These are phyloP conservation scores for Acleris emargana DNA, from an alignment of 2,888 invertebrate species.

Conservation along the genomic window DNA sequence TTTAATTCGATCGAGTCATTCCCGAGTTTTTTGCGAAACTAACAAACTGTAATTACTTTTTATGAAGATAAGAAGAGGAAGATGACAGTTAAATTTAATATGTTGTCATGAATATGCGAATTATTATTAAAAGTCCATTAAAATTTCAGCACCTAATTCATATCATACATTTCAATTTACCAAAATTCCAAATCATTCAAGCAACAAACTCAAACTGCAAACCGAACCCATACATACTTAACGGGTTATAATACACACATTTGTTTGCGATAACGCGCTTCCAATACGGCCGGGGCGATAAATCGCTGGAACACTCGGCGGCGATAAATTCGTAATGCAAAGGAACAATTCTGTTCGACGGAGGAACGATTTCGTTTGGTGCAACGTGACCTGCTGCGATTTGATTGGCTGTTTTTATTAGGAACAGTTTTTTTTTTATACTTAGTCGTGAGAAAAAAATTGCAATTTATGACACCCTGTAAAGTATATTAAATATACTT, in stretches of 20 bases:
- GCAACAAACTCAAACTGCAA: background rate
- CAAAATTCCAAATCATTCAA: too few relatives aligned
- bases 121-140: too few relatives aligned
- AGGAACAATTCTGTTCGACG: constrained; percentile 9
- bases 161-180: too few relatives aligned
- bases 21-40: too few relatives aligned
- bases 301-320: constrained; percentile 9
- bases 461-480: background rate
- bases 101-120: too few relatives aligned
- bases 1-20: too few relatives aligned
- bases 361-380: background rate
- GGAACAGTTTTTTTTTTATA: too few relatives aligned
- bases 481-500: too few relatives aligned
- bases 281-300: constrained; percentile 14
- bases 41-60: too few relatives aligned
- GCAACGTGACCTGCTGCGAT: constrained; percentile 16
- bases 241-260: constrained; percentile 16
- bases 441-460: background rate
- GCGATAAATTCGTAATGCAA: constrained; percentile 19
- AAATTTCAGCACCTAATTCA: too few relatives aligned
- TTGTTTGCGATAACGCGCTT: constrained; percentile 20
- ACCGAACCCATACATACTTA: constrained; percentile 10
- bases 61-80: too few relatives aligned
- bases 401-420: background rate
- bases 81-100: too few relatives aligned